Conservation (phyloP, 2,888 invertebrate genomes). For the Idaea biselata region DNA sequence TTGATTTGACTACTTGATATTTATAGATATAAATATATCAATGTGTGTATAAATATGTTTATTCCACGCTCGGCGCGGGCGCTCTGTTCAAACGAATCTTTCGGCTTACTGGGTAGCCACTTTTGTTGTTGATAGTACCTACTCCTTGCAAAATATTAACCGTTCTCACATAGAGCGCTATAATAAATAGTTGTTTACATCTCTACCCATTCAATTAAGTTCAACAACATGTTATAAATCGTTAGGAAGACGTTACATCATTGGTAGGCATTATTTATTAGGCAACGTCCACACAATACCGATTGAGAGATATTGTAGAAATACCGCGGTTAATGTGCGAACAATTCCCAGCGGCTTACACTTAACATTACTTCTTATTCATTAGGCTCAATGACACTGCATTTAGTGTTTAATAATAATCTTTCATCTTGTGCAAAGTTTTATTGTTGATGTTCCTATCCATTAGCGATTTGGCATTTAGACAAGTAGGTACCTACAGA, state of each 20-base stretch:
- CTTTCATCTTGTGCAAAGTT: background rate
- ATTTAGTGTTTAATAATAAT: slow-evolving; percentile 1
- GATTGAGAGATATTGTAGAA: slow-evolving; percentile 29
- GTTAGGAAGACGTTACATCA: background rate
- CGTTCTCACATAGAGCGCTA: background rate
- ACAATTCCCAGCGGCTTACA: slow-evolving; percentile 22
- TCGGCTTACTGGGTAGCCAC: too few species aligned
- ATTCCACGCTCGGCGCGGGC: too few species aligned
- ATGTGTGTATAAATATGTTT: too few species aligned
- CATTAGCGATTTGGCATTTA: background rate
- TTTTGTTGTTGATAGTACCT: too few species aligned
- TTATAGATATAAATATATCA: too few species aligned
- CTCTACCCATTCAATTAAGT: background rate
- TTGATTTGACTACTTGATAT: too few species aligned
- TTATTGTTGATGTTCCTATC: background rate
- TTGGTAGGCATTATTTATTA: background rate
- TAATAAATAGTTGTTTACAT: background rate
- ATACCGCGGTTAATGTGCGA: slow-evolving; percentile 23
- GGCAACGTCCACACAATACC: slow-evolving; percentile 22
- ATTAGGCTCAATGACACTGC: slow-evolving; percentile 20
- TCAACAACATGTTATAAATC: background rate
- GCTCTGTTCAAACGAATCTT: too few species aligned
- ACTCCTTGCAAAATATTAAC: background rate
- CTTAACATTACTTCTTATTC: slow-evolving; percentile 1
- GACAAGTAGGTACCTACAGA: too few species aligned